Evolutionary conservation across 1,140 invertebrate genomes (phyloP), one percentile per base, ranked within the genome.

Genomic region (Oncopodura yosiiana): DNA sequence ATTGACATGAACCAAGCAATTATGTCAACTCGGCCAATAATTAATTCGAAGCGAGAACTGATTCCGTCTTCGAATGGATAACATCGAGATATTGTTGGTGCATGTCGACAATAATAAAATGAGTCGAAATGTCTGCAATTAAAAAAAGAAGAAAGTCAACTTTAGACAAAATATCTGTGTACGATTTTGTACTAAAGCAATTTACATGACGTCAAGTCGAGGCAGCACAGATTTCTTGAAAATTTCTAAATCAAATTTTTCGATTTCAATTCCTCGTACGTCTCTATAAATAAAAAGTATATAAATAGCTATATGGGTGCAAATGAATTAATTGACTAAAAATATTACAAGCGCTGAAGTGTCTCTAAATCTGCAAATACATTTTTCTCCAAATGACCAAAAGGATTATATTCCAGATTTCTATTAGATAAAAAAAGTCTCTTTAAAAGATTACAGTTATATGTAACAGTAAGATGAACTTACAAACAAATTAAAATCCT

Each of bases 1-100:
- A 77, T 63, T 14, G 78, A 82, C 59, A 87, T 79, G n/a, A 82
- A 65, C 84, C 85, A 87, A 8, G 85, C 77, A 0, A 77, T 75
- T 30, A 78, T 70, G 53, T 44, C 8, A 1, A 24, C 34, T 41
- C 42, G 46, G 24, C 55, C 56, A 37, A 36, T 56, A 53, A 51
- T 23, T 14, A 29, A 62, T 52, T n/a, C 32, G 12, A 24, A 26
- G 23, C 29, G 56, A 56, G 39, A 23, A 12, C 19, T 62, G 60
- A 72, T 70, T 78, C 83, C 84, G 67, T 87, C 83, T 3, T 77
- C 78, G 16, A 73, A 70, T 1, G 84, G 84, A 48, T 69, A 69
- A 65, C 85, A 87, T 52, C 76, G 71, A 34, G 70, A 65, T 1
- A 83, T 78, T 34, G 74, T 71, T 1, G 78, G 77, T 3, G 77